Conservation (phyloP, 2,113 vertebrate genomes). For the Odocoileus virginianus region DNA sequence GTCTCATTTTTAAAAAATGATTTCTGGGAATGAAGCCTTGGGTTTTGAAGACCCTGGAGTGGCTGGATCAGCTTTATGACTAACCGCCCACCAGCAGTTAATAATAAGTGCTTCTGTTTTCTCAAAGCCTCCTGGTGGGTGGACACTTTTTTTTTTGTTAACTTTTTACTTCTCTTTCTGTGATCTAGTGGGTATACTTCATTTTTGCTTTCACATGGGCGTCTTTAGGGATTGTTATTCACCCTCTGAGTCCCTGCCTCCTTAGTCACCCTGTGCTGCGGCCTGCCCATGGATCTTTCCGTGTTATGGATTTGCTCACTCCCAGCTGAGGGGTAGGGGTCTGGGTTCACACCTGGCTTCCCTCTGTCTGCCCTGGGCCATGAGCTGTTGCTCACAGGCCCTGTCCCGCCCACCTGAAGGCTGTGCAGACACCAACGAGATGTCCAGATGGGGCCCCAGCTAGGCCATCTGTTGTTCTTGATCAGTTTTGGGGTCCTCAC, state of each 20-base stretch:
- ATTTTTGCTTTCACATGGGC: background rate
- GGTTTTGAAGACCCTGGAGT: accelerated
- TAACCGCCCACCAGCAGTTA: background rate
- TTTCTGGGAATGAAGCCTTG: background rate
- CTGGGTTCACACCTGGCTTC: background rate
- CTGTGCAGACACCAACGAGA: background rate
- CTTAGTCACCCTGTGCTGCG: accelerated
- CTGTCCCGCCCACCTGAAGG: background rate
- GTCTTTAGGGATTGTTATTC: background rate
- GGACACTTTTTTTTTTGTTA: background rate
- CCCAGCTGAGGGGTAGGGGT: background rate
- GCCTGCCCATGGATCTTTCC: background rate
- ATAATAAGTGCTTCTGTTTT: background rate
- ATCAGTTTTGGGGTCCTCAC: background rate
- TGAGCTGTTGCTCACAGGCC: background rate
- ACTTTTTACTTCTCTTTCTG: background rate
- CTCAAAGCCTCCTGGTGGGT: background rate
- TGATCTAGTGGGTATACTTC: background rate
- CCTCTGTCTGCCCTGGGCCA: accelerated
- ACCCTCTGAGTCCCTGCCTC: background rate
- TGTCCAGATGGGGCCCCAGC: too few relatives aligned
- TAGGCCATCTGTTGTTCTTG: background rate
- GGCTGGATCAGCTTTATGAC: background rate
- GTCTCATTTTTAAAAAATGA: background rate
- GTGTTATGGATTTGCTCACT: background rate